Conservation (phyloP, 1,140 invertebrate species). For the Zaprionus kolodkinae region DNA sequence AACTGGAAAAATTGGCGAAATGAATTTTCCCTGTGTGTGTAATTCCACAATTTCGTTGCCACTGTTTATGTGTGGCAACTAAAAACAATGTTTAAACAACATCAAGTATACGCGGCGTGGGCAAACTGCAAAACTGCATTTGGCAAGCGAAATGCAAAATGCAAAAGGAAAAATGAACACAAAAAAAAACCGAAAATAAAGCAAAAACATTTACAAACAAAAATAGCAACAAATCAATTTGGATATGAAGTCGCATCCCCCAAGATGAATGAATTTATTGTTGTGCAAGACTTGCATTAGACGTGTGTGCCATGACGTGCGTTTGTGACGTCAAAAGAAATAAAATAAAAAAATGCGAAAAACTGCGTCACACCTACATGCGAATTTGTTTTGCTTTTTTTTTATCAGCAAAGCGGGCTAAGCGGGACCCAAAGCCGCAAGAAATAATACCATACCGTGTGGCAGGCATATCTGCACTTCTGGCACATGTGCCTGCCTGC, state of each 20-base stretch:
- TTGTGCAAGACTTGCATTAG: neutral
- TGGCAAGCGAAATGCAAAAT: slow-evolving; percentile 32
- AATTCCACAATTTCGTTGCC: slow-evolving; percentile 54
- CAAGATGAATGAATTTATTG: slow-evolving; percentile 6
- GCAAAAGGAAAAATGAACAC: slow-evolving; percentile 8
- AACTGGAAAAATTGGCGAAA: neutral
- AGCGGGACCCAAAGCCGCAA: neutral
- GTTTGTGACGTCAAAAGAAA: slow-evolving; percentile 29
- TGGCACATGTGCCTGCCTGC: slow-evolving; percentile 54
- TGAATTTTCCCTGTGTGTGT: slow-evolving; percentile 32
- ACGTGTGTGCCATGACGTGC: slow-evolving; percentile 1
- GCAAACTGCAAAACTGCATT: slow-evolving; percentile 53
- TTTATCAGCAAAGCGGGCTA: neutral
- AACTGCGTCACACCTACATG: neutral
- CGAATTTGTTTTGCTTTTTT: slow-evolving; percentile 15
- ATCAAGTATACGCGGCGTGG: slow-evolving; percentile 64
- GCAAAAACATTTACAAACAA: neutral
- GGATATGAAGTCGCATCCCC: neutral
- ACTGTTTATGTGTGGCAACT: slow-evolving; percentile 51
- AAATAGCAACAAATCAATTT: slow-evolving; percentile 9
- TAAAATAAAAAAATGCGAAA: neutral
- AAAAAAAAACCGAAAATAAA: neutral
- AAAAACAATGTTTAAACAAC: slow-evolving; percentile 59
- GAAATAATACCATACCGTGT: neutral
- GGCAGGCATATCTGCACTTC: slow-evolving; percentile 54